phyloP scores from a whole-genome alignment of 2,797 vertebrate species.

The Sebastes hubbsi region DNA sequence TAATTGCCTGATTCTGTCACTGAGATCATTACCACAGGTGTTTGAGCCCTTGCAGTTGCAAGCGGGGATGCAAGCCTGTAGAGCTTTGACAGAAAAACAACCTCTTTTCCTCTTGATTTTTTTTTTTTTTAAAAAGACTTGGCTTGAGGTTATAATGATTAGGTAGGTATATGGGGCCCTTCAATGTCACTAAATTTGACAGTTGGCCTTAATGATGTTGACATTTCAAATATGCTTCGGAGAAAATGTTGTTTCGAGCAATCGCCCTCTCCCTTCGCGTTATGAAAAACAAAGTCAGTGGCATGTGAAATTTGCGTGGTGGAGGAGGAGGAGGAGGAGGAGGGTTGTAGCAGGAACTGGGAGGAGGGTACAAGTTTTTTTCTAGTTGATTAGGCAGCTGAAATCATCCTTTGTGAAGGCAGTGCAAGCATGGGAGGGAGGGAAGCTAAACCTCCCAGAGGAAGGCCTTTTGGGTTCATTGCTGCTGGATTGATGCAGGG shows the following conservation, averaged over 20 bases:
- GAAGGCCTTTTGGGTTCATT: constrained; percentile 67
- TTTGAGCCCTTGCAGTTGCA: constrained; percentile 10
- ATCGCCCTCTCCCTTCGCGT: constrained; percentile 46
- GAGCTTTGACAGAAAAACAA: constrained; percentile 52
- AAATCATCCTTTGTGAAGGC: constrained; percentile 74
- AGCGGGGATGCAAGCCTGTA: constrained; percentile 2
- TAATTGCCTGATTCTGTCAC: constrained; percentile 60
- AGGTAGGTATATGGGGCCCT: constrained; percentile 15
- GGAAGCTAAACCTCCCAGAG: constrained; percentile 58
- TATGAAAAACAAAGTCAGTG: constrained; percentile 67
- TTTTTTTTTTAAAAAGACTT: constrained; percentile 30
- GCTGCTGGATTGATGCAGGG: constrained; percentile 51
- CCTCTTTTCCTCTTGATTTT: background rate
- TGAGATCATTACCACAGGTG: constrained; percentile 54
- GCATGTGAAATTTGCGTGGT: constrained; percentile 67
- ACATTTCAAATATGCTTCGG: constrained; percentile 74
- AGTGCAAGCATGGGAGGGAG: constrained; percentile 20
- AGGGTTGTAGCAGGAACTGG: constrained; percentile 51
- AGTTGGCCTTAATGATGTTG: constrained; percentile 74
- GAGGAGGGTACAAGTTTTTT: constrained; percentile 63
- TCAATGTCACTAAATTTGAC: constrained; percentile 57
- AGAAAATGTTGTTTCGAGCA: constrained; percentile 61
- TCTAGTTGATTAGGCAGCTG: constrained; percentile 75
- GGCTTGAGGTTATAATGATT: constrained; percentile 52
- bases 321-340: background rate